Percentiles rank a stretch among this genome's conserved stretches.
These are phyloP conservation scores for Leptinotarsa undecemlineata DNA, from an alignment of 1,140 invertebrate species.

Conservation along the genomic window DNA sequence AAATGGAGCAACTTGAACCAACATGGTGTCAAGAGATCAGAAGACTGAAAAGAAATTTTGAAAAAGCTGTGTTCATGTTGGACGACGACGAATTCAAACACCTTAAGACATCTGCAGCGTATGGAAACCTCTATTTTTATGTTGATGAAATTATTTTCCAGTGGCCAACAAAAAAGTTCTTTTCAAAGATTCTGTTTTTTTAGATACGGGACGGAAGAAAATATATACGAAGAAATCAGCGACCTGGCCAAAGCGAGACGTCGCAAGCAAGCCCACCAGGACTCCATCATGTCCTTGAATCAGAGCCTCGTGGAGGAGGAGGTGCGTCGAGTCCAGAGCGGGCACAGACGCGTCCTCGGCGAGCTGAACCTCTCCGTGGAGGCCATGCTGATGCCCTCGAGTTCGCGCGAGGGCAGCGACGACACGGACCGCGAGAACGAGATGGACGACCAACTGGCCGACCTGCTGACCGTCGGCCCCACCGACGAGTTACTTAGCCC, in stretches of 20 bases:
- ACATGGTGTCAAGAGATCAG: too few relatives aligned
- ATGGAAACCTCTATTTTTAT: too few relatives aligned
- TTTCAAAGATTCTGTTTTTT: background rate
- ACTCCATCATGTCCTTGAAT: slow-evolving; percentile 60
- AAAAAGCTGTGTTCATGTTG: too few relatives aligned
- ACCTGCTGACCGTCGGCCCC: slow-evolving; percentile 69
- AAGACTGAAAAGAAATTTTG: too few relatives aligned
- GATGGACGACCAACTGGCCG: slow-evolving; percentile 65
- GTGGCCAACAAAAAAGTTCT: background rate
- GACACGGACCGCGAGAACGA: slow-evolving; percentile 58
- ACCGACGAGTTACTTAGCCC: slow-evolving; percentile 74
- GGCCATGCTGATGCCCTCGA: slow-evolving; percentile 80
- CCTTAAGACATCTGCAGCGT: too few relatives aligned
- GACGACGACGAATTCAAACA: too few relatives aligned
- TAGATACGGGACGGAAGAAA: slow-evolving; percentile 79
- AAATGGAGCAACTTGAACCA: too few relatives aligned
- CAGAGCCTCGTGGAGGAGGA: slow-evolving; percentile 78
- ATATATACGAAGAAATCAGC: slow-evolving; percentile 86
- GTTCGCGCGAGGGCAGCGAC: slow-evolving; percentile 52
- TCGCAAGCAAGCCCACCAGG: slow-evolving; percentile 36
- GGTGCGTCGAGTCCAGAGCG: slow-evolving; percentile 74
- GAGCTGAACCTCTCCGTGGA: slow-evolving; percentile 83
- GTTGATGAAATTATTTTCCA: too few relatives aligned
- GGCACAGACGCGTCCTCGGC: slow-evolving; percentile 78
- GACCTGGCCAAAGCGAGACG: slow-evolving; percentile 58